phyloP scores from a whole-genome alignment of 2,888 invertebrate species.

The Parapristionchus giblindavisi region DNA sequence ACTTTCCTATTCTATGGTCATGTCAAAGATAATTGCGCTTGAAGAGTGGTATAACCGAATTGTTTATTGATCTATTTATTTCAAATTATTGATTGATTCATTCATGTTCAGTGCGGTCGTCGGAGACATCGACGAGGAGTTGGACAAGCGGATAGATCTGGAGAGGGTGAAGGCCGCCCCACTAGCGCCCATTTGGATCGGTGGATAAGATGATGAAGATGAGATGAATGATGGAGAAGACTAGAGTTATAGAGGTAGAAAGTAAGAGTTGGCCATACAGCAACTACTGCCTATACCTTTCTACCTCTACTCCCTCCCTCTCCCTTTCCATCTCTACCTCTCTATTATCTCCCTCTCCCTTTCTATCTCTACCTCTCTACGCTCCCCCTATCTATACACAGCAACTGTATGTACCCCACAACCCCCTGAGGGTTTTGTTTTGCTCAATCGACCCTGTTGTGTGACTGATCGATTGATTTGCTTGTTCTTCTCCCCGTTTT shows the following conservation, averaged over 20 bases:
- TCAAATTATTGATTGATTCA: too few species aligned
- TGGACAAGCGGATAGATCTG: slow-evolving; percentile 74
- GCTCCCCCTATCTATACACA: not conserved
- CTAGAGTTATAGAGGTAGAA: not conserved
- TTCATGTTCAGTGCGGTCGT: slow-evolving; percentile 75
- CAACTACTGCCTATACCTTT: slow-evolving; percentile 3
- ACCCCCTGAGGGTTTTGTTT: too few species aligned
- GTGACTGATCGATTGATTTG: too few species aligned
- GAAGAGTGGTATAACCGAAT: too few species aligned
- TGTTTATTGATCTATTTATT: too few species aligned
- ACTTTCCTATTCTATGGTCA: too few species aligned
- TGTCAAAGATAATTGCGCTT: too few species aligned
- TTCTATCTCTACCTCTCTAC: not conserved
- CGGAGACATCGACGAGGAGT: slow-evolving; percentile 76
- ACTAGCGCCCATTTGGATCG: slow-evolving; percentile 71
- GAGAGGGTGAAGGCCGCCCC: slow-evolving; percentile 75
- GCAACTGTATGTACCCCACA: not conserved
- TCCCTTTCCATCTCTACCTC: slow-evolving; percentile 5
- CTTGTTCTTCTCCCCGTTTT: too few species aligned
- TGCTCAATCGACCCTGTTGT: too few species aligned
- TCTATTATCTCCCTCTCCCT: too few species aligned
- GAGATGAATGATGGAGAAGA: not conserved
- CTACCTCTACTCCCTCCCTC: not conserved
- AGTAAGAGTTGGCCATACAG: slow-evolving; percentile 1
- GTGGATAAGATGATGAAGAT: slow-evolving; percentile 38